These are phyloP conservation scores for Balaeniceps rex DNA, from an alignment of 2,113 vertebrate genomes.

Conservation along the genomic window DNA sequence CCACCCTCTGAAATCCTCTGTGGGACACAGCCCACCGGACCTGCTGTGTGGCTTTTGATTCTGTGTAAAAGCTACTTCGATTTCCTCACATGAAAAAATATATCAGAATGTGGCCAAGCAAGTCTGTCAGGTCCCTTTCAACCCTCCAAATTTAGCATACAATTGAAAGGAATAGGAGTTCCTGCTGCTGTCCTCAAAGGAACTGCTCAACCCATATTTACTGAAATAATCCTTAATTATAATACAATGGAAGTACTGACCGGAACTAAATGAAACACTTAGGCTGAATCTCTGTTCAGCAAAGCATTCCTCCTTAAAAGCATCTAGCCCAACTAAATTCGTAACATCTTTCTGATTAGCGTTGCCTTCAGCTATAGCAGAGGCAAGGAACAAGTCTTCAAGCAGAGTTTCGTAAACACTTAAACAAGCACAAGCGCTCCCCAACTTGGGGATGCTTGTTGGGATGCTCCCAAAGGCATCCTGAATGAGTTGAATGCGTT, in stretches of 20 bases:
- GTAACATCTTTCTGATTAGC: accelerated
- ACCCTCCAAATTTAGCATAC: background rate
- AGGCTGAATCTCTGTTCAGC: background rate
- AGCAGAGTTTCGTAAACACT: background rate
- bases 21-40: background rate
- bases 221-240: background rate
- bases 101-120: background rate
- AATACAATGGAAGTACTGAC: background rate
- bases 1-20: background rate
- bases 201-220: background rate
- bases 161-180: background rate
- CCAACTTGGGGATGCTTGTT: too few species aligned
- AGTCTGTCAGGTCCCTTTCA: background rate
- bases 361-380: accelerated
- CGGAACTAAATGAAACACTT: background rate
- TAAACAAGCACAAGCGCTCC: accelerated
- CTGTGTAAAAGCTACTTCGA: background rate
- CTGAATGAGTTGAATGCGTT: accelerated
- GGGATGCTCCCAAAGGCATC: too few species aligned
- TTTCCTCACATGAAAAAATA: background rate
- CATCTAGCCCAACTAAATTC: background rate
- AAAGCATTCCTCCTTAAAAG: background rate
- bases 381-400: background rate
- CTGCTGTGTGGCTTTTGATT: background rate
- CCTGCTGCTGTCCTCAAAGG: background rate